Percentiles rank a stretch among this genome's conserved stretches.
Evolutionary conservation across 2,888 invertebrate species (phyloP).

Genomic region (Abrostola triplasia): DNA sequence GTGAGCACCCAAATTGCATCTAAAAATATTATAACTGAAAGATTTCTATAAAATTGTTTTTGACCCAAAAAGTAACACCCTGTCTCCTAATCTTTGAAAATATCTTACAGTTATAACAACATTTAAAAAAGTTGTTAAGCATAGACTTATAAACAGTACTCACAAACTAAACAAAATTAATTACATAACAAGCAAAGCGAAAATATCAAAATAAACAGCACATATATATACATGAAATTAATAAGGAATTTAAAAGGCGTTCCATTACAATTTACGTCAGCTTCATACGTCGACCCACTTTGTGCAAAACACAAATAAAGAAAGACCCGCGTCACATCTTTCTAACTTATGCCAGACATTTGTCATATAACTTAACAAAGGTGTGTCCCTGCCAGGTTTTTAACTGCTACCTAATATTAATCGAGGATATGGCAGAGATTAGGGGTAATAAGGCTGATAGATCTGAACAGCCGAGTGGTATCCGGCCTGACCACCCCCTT

Average conservation of each 20-base stretch:
- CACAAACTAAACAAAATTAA: not conserved
- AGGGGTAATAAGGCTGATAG: not conserved
- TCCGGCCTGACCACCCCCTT: too few relatives aligned
- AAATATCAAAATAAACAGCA: slow-evolving; percentile 1
- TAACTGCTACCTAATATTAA: slow-evolving; percentile 17
- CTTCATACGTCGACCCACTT: slow-evolving; percentile 55
- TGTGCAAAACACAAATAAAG: slow-evolving; percentile 62
- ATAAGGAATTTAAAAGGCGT: slow-evolving; percentile 45
- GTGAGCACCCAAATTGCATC: too few relatives aligned
- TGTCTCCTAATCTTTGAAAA: too few relatives aligned
- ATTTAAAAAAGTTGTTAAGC: too few relatives aligned
- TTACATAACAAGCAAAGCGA: not conserved
- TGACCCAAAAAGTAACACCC: too few relatives aligned
- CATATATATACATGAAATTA: slow-evolving; percentile 20
- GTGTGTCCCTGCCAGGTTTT: slow-evolving; percentile 39
- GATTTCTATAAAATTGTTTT: too few relatives aligned
- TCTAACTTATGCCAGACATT: slow-evolving; percentile 69
- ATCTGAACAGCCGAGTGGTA: too few relatives aligned
- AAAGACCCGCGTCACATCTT: slow-evolving; percentile 67
- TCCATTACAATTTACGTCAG: slow-evolving; percentile 56
- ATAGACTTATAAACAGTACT: too few relatives aligned
- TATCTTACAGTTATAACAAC: too few relatives aligned
- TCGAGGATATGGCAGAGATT: slow-evolving; percentile 6
- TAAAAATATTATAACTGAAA: too few relatives aligned
- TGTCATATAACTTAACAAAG: slow-evolving; percentile 68